A percentile compares a stretch with the other conserved stretches of the same genome.
Evolutionary conservation across 30 jellyfish, hydroid and myxozoan genomes (phyloP).

Genomic region (Aurelia coerulea): DNA sequence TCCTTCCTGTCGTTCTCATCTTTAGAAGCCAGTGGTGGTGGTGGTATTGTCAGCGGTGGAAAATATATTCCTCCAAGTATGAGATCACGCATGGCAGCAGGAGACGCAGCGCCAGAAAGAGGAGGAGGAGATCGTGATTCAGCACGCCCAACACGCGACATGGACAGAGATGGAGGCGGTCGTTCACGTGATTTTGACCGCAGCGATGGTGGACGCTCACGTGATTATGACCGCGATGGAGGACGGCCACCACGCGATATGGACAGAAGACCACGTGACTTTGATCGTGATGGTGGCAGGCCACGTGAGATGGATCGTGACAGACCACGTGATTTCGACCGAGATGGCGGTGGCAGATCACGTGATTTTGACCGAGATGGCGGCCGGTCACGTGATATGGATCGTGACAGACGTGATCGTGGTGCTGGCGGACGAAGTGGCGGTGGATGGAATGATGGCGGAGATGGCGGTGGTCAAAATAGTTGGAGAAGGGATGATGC

Average conservation of each 20-base stretch:
- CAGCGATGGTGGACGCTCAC: slow-evolving; percentile 37
- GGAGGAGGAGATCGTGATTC: slow-evolving; percentile 37
- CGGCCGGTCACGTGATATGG: slow-evolving; percentile 63
- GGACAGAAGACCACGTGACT: slow-evolving; percentile 44
- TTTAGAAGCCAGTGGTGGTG: slow-evolving; percentile 38
- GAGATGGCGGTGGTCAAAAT: slow-evolving; percentile 66
- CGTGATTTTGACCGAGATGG: slow-evolving; percentile 63
- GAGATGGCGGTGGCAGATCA: slow-evolving; percentile 56
- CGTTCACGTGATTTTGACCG: slow-evolving; percentile 53
- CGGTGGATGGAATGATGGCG: slow-evolving; percentile 73
- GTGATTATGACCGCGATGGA: slow-evolving; percentile 64
- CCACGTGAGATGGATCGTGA: slow-evolving; percentile 70
- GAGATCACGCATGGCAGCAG: slow-evolving; percentile 61
- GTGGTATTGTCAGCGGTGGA: slow-evolving; percentile 67
- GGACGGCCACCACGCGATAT: slow-evolving; percentile 59
- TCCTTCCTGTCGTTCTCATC: no score
- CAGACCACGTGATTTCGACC: slow-evolving; percentile 56
- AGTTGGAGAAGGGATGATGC: slow-evolving; percentile 75
- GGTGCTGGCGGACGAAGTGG: slow-evolving; percentile 78
- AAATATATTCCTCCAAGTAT: slow-evolving; percentile 85
- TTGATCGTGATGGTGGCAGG: slow-evolving; percentile 62
- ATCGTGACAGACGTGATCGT: slow-evolving; percentile 51
- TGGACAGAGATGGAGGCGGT: slow-evolving; percentile 26
- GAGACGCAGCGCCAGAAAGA: slow-evolving; percentile 30
- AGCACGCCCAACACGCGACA: neutral